Base-by-base conservation (phyloP, 1,140 invertebrate species). In the Oryzaephilus surinamensis region DNA sequence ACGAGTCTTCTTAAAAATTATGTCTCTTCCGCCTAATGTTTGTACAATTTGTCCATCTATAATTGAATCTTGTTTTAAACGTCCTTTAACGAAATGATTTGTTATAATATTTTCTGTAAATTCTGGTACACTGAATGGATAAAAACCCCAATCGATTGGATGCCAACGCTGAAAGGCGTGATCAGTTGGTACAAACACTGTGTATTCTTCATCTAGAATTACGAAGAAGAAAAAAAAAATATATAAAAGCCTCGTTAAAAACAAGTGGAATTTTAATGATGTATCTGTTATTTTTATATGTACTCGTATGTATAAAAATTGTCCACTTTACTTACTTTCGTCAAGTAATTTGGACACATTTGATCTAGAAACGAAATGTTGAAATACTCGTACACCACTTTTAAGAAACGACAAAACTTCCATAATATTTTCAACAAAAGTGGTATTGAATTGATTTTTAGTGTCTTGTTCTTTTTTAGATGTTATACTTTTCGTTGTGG, bases 131-230 rank as follows among this genome's bases (percentile, higher is more conserved):
- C 70, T 70, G 54, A 78, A 78, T 3, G 75, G 75, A 56, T 77
- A 77, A 59, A 78, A 78, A 20, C 75, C 75, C 74, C 74, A 78
- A 57, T 78, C 74, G 41, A 77, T 77, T 23, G 75, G 74, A 58
- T 76, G 73, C 72, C 73, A 78, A 38, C 71, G 56, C 50, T 76
- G 74, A 54, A 77, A 77, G 32, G 75, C 75, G 47, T 70, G 66
- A 56, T 77, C 74, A 10, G 70, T 71, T 4, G 75, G 75, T 41
- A 77, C 68, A 39, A 77, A 66, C 6, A 75, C 71, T 6, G 74
- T 77, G 46, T 76, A 77, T 32, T 71, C 62, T 44, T 69, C 66
- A 49, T 69, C 73, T 72, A 54, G 14, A 59, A 57, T 43, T 36
- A 30, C n/a, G n/a, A n/a, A n/a, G n/a, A n/a, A n/a, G n/a, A n/a